These are phyloP conservation scores for Drosophila birchii DNA, from an alignment of 2,888 invertebrate species.

Conservation along the genomic window DNA sequence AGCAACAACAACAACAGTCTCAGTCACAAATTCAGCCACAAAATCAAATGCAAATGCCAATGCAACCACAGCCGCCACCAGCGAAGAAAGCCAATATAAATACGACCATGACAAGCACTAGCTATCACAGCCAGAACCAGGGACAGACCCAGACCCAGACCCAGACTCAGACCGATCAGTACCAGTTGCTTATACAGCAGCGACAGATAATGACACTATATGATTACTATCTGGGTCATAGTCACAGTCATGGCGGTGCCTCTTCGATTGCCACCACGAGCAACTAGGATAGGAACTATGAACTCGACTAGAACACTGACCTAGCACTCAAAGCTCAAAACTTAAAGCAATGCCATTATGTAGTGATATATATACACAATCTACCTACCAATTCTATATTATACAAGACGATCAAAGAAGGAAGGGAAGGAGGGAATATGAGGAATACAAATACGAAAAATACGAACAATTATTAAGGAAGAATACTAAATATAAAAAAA, in stretches of 20 bases:
- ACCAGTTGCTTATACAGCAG: constrained; percentile 68
- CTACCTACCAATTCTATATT: constrained; percentile 34
- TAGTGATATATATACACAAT: constrained; percentile 75
- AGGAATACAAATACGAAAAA: constrained; percentile 7
- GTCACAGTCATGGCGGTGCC: constrained; percentile 21
- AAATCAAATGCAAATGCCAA: constrained; percentile 6
- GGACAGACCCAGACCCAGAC: constrained; percentile 2
- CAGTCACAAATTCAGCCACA: background rate
- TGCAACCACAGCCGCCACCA: constrained; percentile 19
- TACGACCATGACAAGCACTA: constrained; percentile 17
- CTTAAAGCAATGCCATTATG: constrained; percentile 84
- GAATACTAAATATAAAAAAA: background rate
- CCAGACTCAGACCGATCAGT: constrained; percentile 50
- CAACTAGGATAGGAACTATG: constrained; percentile 41
- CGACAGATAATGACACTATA: constrained; percentile 81
- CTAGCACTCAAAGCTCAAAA: constrained; percentile 46
- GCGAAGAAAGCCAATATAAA: constrained; percentile 28
- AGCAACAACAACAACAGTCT: background rate
- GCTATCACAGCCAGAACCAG: constrained; percentile 6
- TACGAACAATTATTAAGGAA: constrained; percentile 20
- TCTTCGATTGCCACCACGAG: constrained; percentile 58
- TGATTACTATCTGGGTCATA: constrained; percentile 74
- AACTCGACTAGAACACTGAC: constrained; percentile 21
- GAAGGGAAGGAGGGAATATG: background rate
- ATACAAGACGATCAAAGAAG: constrained; percentile 27